phyloP scores from a whole-genome alignment of 2,888 invertebrate species.

The Mythimna vitellina region DNA sequence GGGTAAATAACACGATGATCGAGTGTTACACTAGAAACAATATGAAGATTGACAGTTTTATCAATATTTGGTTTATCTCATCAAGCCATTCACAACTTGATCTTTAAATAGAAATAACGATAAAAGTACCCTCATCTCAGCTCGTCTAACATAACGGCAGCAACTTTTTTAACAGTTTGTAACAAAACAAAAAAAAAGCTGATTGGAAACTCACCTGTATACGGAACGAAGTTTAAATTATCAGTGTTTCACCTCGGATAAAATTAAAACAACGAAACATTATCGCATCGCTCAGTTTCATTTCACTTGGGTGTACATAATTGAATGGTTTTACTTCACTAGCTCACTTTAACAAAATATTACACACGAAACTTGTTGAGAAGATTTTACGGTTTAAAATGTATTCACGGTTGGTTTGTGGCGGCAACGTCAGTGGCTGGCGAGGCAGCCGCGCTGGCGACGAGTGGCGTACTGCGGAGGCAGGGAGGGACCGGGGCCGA shows the following conservation, averaged over 20 bases:
- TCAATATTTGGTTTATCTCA: constrained; percentile 47
- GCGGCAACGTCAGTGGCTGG: constrained; percentile 67
- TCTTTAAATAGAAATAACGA: constrained; percentile 19
- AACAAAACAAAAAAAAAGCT: constrained; percentile 13
- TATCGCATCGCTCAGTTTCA: constrained; percentile 78
- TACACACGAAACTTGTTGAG: constrained; percentile 69
- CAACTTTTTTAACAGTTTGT: background rate
- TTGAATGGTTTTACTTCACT: constrained; percentile 66
- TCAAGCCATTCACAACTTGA: background rate
- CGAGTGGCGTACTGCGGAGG: constrained; percentile 47
- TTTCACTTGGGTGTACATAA: constrained; percentile 77
- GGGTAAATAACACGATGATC: constrained; percentile 35
- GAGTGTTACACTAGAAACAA: constrained; percentile 30
- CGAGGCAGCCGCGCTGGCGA: constrained; percentile 67
- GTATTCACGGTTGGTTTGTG: constrained; percentile 81
- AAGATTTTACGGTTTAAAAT: constrained; percentile 73
- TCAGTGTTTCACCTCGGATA: constrained; percentile 71
- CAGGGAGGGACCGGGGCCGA: constrained; percentile 43
- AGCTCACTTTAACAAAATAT: constrained; percentile 73
- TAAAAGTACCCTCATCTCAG: constrained; percentile 12
- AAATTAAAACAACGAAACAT: constrained; percentile 81
- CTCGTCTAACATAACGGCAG: background rate
- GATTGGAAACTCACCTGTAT: constrained; percentile 63
- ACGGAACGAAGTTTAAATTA: constrained; percentile 60
- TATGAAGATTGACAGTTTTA: constrained; percentile 46